Evolutionary conservation across 2,888 invertebrate species (phyloP).

Genomic region (Idaea dimidiata): DNA sequence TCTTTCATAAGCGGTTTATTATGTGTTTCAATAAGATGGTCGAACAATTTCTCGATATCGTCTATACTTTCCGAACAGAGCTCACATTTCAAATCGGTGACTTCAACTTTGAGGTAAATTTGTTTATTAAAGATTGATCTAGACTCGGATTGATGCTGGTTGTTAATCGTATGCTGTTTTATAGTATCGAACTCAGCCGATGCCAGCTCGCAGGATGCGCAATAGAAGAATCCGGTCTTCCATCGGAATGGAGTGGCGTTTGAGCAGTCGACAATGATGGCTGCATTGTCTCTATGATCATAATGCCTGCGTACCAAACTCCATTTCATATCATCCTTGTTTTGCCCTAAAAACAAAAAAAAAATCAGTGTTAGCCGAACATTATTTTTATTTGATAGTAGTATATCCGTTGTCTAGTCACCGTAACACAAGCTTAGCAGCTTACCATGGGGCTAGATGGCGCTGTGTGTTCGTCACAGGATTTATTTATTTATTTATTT

Average conservation of each 20-base stretch:
- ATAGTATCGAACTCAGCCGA: conserved; percentile 58
- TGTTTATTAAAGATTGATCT: conserved; percentile 41
- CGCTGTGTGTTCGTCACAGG: too few relatives aligned
- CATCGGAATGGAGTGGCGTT: conserved; percentile 69
- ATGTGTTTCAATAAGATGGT: conserved; percentile 55
- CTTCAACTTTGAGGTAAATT: conserved; percentile 60
- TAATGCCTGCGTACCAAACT: conserved; percentile 62
- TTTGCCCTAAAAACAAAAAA: conserved; percentile 68
- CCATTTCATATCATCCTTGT: conserved; percentile 55
- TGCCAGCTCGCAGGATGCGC: conserved; percentile 56
- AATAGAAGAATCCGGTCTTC: conserved; percentile 60
- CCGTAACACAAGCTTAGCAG: too few relatives aligned
- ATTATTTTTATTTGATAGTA: conserved; percentile 14
- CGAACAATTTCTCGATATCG: conserved; percentile 47
- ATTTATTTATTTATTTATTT: too few relatives aligned
- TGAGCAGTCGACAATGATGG: conserved; percentile 61
- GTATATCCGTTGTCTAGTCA: too few relatives aligned
- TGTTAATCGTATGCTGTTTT: conserved; percentile 30
- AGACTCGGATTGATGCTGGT: conserved; percentile 46
- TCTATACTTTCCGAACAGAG: conserved; percentile 45
- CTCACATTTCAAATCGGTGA: conserved; percentile 57
- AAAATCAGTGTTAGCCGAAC: conserved; percentile 37
- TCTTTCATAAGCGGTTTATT: conserved; percentile 49
- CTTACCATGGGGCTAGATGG: too few relatives aligned
- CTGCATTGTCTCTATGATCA: conserved; percentile 67